Conservation (phyloP, 2,113 vertebrate genomes). For the Eidolon helvum region DNA sequence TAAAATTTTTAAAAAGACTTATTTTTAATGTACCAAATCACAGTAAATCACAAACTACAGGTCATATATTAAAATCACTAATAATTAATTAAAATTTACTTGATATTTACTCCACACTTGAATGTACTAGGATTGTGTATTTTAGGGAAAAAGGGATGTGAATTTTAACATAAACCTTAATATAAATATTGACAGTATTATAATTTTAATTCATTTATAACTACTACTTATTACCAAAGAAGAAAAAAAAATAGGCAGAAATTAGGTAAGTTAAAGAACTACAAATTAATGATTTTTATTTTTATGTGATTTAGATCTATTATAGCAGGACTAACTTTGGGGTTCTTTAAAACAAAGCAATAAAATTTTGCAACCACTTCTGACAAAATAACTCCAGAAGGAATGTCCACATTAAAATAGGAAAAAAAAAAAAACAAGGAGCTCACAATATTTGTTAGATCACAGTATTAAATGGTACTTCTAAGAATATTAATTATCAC, state of each 20-base stretch:
- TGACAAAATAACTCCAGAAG: constrained; percentile 21
- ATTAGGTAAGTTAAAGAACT: neutral
- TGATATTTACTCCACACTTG: neutral
- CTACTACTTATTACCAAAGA: neutral
- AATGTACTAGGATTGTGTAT: neutral
- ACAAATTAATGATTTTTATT: constrained; percentile 16
- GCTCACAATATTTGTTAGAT: neutral
- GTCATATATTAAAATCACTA: constrained; percentile 20
- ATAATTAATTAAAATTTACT: constrained; percentile 20
- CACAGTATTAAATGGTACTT: neutral
- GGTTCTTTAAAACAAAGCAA: neutral
- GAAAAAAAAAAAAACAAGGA: constrained; percentile 48
- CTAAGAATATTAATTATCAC: neutral
- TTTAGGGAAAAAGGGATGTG: neutral
- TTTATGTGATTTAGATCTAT: neutral
- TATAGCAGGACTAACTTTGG: neutral
- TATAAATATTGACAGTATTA: neutral
- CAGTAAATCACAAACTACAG: neutral
- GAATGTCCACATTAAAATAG: neutral
- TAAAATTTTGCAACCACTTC: constrained; percentile 11
- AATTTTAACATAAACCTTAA: constrained; percentile 34
- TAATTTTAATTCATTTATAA: constrained; percentile 25
- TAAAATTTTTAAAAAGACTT: neutral
- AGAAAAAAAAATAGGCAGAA: neutral
- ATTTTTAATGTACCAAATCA: neutral